Evolutionary conservation across 1,140 invertebrate species (phyloP), one percentile per base, ranked within the genome.

Genomic region (Semibalanus balanoides): DNA sequence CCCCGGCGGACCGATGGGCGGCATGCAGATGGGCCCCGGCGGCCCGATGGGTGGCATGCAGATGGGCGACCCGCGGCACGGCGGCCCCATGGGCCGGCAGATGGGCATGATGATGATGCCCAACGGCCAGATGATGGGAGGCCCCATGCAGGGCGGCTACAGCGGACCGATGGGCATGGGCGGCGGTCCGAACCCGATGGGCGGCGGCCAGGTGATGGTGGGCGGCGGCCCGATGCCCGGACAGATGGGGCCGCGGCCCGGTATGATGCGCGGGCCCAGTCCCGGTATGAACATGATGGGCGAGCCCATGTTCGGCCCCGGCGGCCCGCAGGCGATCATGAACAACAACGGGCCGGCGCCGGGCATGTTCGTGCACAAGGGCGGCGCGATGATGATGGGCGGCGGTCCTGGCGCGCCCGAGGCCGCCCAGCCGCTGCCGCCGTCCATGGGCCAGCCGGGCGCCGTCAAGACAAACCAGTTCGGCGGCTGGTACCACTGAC

Each of bases 371-470:
- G 74, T 35, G 40, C 69, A 75, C 28, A 73, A 73, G 69, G 79
- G 31, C 71, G 74, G 78, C 31, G 9, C 3, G n/a, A 28, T 30
- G 70, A 29, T 72, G 70, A 74, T 71, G 73, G 75, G 75, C 51
- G 85, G 83, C 43, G 86, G 82, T 30, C 81, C 84, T 3, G 88
- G 86, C 14, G 87, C 88, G 76, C 88, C 88, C 3, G 81, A 81
- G 77, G 81, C 81, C 19, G 88, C 87, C 73, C 91, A 93, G 80
- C 90, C 91, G 19, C 83, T 92, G 76, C 91, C 91, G 27, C 91
- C 91, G 1, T 91, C 90, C 29, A 92, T 93, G 89, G 90, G 90
- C 29, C 89, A 90, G 70, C 84, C 85, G 64, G 88, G 88, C 79
- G 80, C 78, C 75, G 92, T 92, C 83, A 93, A 93, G 82, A 90